Conservation (phyloP, 2,888 invertebrate species). For the Watsonalla binaria region DNA sequence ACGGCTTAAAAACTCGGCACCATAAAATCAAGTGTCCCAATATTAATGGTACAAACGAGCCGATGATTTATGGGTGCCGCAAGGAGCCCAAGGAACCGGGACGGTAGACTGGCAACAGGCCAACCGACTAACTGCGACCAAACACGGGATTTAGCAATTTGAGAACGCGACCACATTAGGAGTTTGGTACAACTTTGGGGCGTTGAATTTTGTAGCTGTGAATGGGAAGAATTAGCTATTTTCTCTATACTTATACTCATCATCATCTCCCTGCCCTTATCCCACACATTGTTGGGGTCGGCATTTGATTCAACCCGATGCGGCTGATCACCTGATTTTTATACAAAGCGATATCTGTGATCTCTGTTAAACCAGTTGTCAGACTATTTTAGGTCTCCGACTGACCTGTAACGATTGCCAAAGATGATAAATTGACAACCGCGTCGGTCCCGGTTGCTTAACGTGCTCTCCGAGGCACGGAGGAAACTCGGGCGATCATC, state of each 20-base stretch:
- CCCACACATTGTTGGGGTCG: no score
- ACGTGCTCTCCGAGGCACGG: no score
- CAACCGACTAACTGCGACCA: slow-evolving; percentile 47
- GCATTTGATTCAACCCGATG: no score
- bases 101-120: slow-evolving; percentile 33
- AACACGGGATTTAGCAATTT: slow-evolving; percentile 49
- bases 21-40: slow-evolving; percentile 26
- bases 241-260: neutral
- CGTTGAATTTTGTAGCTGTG: neutral
- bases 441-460: no score
- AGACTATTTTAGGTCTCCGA: no score
- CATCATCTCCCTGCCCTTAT: no score
- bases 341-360: no score
- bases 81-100: slow-evolving; percentile 29
- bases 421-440: no score
- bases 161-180: slow-evolving; percentile 41
- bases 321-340: no score
- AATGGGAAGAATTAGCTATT: neutral
- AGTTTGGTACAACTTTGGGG: slow-evolving; percentile 5
- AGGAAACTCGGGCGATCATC: no score
- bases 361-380: no score
- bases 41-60: slow-evolving; percentile 30
- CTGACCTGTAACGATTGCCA: no score
- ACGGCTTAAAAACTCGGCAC: slow-evolving; percentile 14
- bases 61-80: slow-evolving; percentile 46